Conservation (phyloP, 1,140 invertebrate genomes). For the Zaprionus vittiger region DNA sequence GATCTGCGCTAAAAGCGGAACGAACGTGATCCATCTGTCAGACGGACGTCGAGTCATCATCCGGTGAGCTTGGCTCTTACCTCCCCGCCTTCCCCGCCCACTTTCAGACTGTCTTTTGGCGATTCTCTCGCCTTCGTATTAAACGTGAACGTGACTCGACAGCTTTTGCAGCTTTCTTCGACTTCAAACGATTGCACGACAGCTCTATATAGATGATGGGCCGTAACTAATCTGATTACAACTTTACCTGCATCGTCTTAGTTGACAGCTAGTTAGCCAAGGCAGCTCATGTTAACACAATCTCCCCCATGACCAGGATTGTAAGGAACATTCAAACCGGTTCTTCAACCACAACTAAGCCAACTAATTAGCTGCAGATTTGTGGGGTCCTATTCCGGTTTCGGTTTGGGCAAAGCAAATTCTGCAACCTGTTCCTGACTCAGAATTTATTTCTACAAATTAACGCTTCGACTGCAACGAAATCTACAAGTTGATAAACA, state of each 20-base stretch:
- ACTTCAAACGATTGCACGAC: neutral
- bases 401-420: constrained; percentile 6
- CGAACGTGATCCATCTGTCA: constrained; percentile 47
- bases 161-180: constrained; percentile 18
- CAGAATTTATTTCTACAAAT: constrained; percentile 3
- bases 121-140: neutral
- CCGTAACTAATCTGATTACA: constrained; percentile 18
- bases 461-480: neutral
- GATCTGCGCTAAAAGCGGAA: constrained; percentile 44
- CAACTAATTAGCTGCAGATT: constrained; percentile 26
- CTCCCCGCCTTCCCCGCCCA: neutral
- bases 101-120: neutral
- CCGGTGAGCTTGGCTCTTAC: constrained; percentile 1
- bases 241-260: constrained; percentile 5
- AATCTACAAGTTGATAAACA: neutral
- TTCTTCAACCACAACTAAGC: neutral
- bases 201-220: neutral
- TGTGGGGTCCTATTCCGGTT: constrained; percentile 23
- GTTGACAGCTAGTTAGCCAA: neutral
- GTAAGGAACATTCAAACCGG: constrained; percentile 1
- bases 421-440: constrained; percentile 21
- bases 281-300: neutral
- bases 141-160: constrained; percentile 20
- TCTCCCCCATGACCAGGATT: constrained; percentile 6
- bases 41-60: constrained; percentile 24